Evolutionary conservation across 2,797 vertebrate species (phyloP), one percentile per base, ranked within the genome.

Genomic region (Cossypha dichroa): DNA sequence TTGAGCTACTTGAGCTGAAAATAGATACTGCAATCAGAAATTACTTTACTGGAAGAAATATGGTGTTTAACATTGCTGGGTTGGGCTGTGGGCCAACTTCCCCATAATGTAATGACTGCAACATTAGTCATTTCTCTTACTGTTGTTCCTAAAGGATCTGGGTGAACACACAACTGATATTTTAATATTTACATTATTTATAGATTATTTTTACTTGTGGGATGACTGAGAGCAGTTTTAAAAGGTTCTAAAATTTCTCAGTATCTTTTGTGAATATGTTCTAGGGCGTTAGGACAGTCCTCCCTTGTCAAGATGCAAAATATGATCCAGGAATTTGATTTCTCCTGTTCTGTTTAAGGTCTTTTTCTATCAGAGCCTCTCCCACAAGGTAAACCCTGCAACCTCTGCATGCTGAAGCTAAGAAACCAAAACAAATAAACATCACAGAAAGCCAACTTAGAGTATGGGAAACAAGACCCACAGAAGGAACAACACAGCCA

Each of bases 11-110:
- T 73, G n/a, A 78, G 64, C 59, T 85, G 90, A 89, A 94, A 96
- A 81, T 4, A 92, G 77, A 79, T n/a, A 29, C 21, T 88, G 43
- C 29, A 88, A 87, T 79, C 81, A 96, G 75, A 79, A 89, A 85
- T 84, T 70, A 64, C 49, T 76, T 79, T 85, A 36, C 72, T 70
- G 68, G 74, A 90, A 88, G 79, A 96, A 88, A 73, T 62, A n/a
- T 3, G 8, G 11, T 68, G 43, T 85, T 81, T 72, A 90, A 75
- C 69, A 36, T 68, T 58, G 60, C 40, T 88, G 89, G 58, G 18
- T 58, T 86, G 73, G 94, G 92, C 88, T 85, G 41, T 23, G 48
- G 38, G 67, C 79, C 92, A 94, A 40, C 10, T 48, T 68, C 60
- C 36, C 63, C 60, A 56, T 73, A 40, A 91, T 49, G 56, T 22